Evolutionary conservation across 2,888 invertebrate genomes (phyloP).

Genomic region (Eremobia ochroleuca): DNA sequence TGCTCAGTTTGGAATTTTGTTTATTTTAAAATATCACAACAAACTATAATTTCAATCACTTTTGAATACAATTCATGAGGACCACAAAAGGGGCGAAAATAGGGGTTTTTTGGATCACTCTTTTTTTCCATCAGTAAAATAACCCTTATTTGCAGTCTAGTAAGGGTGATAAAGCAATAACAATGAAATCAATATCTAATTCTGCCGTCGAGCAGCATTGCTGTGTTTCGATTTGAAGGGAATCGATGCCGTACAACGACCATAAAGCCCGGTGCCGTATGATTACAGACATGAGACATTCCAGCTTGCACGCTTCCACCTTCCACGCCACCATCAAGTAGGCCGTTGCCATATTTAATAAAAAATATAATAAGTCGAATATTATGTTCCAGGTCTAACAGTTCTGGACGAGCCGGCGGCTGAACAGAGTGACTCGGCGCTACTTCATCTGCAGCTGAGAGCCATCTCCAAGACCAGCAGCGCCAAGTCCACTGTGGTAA

Average conservation of each 20-base stretch:
- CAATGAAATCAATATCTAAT: not conserved
- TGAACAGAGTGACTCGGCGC: conserved; percentile 98
- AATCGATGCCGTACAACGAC: not conserved
- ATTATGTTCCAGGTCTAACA: conserved; percentile 89
- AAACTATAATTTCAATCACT: too few species aligned
- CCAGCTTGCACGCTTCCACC: not conserved
- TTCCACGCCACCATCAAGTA: not conserved
- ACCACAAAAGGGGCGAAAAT: too few species aligned
- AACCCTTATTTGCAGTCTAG: too few species aligned
- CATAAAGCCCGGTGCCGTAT: not conserved
- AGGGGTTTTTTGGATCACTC: too few species aligned
- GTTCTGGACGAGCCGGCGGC: conserved; percentile 99
- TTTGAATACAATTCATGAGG: too few species aligned
- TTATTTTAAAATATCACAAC: too few species aligned
- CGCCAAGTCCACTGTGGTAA: conserved; percentile 85
- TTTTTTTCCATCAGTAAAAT: too few species aligned
- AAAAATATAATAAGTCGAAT: not conserved
- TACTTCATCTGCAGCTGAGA: conserved; percentile 97
- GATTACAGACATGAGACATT: not conserved
- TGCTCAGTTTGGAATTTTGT: too few species aligned
- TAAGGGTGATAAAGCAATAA: too few species aligned
- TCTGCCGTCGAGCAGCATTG: not conserved
- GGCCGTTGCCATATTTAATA: not conserved
- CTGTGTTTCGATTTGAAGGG: not conserved
- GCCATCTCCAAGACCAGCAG: conserved; percentile 91